Percentiles rank a stretch among this genome's conserved stretches.
Evolutionary conservation across 1,140 invertebrate genomes (phyloP).

Genomic region (Drosophila orena): DNA sequence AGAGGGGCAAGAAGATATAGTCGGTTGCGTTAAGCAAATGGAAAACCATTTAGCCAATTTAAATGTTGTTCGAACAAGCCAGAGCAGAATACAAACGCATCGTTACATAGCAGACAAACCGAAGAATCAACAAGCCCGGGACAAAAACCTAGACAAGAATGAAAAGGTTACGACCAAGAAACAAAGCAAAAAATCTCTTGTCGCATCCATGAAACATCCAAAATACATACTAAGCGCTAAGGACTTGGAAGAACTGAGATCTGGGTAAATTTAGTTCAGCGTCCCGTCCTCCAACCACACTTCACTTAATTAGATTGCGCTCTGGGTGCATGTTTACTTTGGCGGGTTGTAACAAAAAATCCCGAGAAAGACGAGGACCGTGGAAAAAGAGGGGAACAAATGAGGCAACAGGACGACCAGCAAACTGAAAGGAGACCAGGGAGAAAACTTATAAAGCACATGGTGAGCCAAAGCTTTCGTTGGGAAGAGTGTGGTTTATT

Average conservation of each 20-base stretch:
- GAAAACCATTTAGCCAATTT: conserved; percentile 69
- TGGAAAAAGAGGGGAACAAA: conserved; percentile 32
- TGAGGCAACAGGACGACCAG: conserved; percentile 32
- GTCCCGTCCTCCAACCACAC: conserved; percentile 28
- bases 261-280: conserved; percentile 13
- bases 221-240: conserved; percentile 2
- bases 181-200: conserved; percentile 35
- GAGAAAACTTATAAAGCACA: conserved; percentile 53
- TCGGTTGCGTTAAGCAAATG: conserved; percentile 32
- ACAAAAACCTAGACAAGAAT: neutral
- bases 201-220: conserved; percentile 20
- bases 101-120: conserved; percentile 43
- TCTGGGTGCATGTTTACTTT: conserved; percentile 65
- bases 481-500: conserved; percentile 33
- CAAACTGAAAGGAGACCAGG: neutral
- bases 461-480: conserved; percentile 46
- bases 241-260: neutral
- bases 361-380: conserved; percentile 2
- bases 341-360: conserved; percentile 13
- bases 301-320: conserved; percentile 69
- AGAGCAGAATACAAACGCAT: conserved; percentile 13
- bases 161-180: conserved; percentile 11
- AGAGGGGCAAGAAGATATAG: neutral
- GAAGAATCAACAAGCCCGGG: conserved; percentile 51
- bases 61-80: conserved; percentile 63